Evolutionary conservation across 1,140 invertebrate genomes (phyloP), one percentile per base, ranked within the genome.

Genomic region (Dryas iulia): DNA sequence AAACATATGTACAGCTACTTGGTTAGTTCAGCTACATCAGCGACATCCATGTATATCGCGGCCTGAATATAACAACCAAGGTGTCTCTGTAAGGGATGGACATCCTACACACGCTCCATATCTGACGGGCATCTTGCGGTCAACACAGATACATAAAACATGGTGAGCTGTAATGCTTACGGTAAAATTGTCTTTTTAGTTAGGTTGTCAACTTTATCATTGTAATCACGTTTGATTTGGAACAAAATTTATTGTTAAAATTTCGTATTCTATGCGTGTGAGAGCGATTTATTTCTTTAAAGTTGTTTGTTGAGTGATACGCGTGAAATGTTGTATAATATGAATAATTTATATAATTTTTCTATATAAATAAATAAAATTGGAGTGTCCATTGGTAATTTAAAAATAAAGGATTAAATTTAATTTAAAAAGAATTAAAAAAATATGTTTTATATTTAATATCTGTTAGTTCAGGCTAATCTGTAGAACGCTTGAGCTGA

Each of bases 91-190:
- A 63, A n/a, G 61, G 28, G 14, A 30, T 56, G 25, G 26, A 28
- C 61, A 28, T 60, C 11, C 52, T 21, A 28, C n/a, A 31, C 28
- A 30, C 6, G 18, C 6, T 52, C 61, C 61, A 63, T 63, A 63
- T 54, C 26, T 23, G 61, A 54, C 56, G n/a, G 30, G 28, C 10
- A 10, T 59, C 58, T 63, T 63, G 39, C 61, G 61, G 61, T 63
- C 52, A 23, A 26, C 60, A 62, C 61, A 33, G 61, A 63, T 63
- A 53, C 61, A 63, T 63, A 25, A 63, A 31, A 63, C 52, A 54
- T 54, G 61, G 24, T 14, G 56, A 47, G 14, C 39, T 47, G 18
- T 47, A 11, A 0, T 0, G 21, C 26, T 63, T 54, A 63, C 28
- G 61, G 52, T 63, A 54, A 4, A 56, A 14, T 6, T 24, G 24